These are phyloP conservation scores for Drosophila kambysellisi DNA, from an alignment of 2,888 invertebrate species.

Conservation along the genomic window DNA sequence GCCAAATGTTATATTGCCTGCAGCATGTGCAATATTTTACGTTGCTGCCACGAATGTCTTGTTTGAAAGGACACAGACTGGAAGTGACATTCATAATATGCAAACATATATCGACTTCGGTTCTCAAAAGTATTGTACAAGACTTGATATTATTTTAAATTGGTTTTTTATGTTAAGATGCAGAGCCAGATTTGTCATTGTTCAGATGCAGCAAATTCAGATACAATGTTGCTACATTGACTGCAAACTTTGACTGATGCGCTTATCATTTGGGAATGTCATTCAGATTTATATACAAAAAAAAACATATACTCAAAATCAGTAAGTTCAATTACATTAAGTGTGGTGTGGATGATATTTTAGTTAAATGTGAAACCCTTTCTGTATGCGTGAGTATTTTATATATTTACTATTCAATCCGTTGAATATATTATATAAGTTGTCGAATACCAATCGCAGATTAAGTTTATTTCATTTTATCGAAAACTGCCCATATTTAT, in stretches of 20 bases:
- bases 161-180: not conserved
- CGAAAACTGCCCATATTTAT: not conserved
- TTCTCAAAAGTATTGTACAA: not conserved
- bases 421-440: not conserved
- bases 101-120: not conserved
- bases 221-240: not conserved
- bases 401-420: not conserved
- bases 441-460: not conserved
- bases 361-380: no score
- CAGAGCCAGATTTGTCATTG: not conserved
- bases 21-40: slow-evolving; percentile 52
- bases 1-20: not conserved
- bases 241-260: not conserved
- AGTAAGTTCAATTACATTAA: not conserved
- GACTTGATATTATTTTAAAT: not conserved
- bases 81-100: slow-evolving; percentile 27
- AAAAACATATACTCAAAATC: not conserved
- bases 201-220: not conserved
- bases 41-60: slow-evolving; percentile 22
- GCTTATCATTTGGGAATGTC: not conserved
- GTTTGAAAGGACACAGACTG: not conserved
- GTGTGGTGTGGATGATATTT: no score
- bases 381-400: not conserved
- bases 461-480: not conserved
- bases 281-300: not conserved